phyloP scores from a whole-genome alignment of 2,113 vertebrate species.

The Girardinichthys multiradiatus region DNA sequence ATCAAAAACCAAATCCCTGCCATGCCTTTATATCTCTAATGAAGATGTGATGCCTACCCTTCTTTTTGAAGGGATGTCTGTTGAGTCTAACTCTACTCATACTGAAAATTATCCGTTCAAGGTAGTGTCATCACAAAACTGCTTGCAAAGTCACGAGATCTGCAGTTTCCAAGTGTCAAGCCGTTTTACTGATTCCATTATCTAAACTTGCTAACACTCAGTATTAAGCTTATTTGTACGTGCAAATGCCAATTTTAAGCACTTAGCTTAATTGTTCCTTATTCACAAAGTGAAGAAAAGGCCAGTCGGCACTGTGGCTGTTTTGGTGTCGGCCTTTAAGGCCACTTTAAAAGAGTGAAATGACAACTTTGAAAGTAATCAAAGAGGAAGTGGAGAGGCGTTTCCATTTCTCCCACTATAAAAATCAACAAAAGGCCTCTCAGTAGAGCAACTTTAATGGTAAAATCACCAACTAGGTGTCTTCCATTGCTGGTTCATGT shows the following conservation, averaged over 20 bases:
- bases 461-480: constrained; percentile 5
- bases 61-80: constrained; percentile 12
- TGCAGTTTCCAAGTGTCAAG: not conserved
- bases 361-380: not conserved
- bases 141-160: not conserved
- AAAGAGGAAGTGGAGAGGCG: not conserved
- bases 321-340: not conserved
- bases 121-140: constrained; percentile 3
- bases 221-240: constrained; percentile 8
- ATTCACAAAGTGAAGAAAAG: not conserved
- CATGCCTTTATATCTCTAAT: constrained; percentile 6
- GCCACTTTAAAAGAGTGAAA: not conserved
- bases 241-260: not conserved
- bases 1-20: constrained; percentile 24
- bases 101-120: constrained; percentile 12
- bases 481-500: not conserved
- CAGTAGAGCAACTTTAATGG: not conserved
- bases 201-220: constrained; percentile 10
- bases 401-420: not conserved
- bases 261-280: not conserved
- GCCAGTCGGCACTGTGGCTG: not conserved
- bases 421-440: not conserved
- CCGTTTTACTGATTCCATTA: constrained; percentile 19
- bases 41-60: constrained; percentile 13
- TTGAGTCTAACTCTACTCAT: constrained; percentile 5